A percentile compares a stretch with the other conserved stretches of the same genome.
Conservation (phyloP, 2,113 vertebrate genomes). For the Indri indri region DNA sequence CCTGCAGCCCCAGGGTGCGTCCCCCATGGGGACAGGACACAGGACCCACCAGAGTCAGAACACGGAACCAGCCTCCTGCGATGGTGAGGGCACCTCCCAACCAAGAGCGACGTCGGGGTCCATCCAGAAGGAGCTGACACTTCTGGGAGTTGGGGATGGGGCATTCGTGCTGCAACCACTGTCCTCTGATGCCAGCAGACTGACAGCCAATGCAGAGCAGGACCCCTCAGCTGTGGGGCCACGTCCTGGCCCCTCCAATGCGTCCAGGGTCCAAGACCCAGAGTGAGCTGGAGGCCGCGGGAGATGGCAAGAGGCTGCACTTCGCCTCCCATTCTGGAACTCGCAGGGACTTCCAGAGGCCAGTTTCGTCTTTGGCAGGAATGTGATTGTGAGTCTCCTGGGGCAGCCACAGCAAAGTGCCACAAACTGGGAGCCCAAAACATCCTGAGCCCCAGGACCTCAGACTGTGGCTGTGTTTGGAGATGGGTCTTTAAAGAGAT, state of each 20-base stretch:
- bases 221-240: too few species aligned
- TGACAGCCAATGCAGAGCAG: background rate
- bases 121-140: background rate
- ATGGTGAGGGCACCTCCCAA: too few species aligned
- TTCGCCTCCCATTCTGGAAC: background rate
- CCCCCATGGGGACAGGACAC: background rate
- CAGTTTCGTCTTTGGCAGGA: too few species aligned
- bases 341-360: too few species aligned
- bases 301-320: background rate
- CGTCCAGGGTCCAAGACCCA: background rate
- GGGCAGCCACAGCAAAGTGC: too few species aligned
- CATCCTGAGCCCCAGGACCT: too few species aligned
- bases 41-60: too few species aligned
- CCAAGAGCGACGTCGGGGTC: fast-evolving
- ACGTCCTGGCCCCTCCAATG: background rate
- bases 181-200: background rate
- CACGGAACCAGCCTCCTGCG: too few species aligned
- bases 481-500: too few species aligned
- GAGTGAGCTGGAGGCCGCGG: background rate
- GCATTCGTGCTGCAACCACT: fast-evolving
- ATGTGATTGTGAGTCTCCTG: too few species aligned
- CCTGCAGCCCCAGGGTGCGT: fast-evolving
- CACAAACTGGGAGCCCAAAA: background rate
- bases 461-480: too few species aligned
- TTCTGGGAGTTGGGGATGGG: too few species aligned